Conservation (phyloP, 2,888 invertebrate species). For the Pinctada fucata region DNA sequence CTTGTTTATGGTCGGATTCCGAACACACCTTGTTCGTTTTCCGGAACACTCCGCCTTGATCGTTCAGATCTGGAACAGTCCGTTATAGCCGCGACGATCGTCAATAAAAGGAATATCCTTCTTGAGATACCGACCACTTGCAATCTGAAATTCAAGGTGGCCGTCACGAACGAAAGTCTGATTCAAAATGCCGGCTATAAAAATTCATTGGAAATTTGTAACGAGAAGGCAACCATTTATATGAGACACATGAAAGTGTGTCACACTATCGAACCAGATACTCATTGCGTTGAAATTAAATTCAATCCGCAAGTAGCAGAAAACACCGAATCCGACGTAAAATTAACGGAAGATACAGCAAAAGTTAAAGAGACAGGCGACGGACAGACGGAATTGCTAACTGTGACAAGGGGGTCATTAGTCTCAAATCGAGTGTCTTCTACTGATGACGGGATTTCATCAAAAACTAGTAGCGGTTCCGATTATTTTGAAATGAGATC, state of each 20-base stretch:
- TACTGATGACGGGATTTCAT: not conserved
- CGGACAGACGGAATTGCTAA: not conserved
- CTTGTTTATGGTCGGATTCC: slow-evolving; percentile 67
- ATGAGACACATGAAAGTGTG: slow-evolving; percentile 68
- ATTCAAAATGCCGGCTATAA: slow-evolving; percentile 52
- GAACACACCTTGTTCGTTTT: slow-evolving; percentile 64
- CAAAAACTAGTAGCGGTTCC: not conserved
- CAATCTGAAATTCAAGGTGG: slow-evolving; percentile 58
- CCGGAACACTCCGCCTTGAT: slow-evolving; percentile 63
- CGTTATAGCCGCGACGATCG: slow-evolving; percentile 63
- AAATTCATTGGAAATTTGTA: slow-evolving; percentile 58
- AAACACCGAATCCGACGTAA: not conserved
- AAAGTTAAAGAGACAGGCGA: not conserved
- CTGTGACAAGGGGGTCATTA: not conserved
- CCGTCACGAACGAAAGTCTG: slow-evolving; percentile 50
- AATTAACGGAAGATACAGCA: not conserved
- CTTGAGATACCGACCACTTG: slow-evolving; percentile 64
- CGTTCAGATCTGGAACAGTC: slow-evolving; percentile 59
- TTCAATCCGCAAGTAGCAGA: not conserved
- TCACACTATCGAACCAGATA: slow-evolving; percentile 46
- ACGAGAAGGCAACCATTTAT: slow-evolving; percentile 60
- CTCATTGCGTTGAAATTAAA: slow-evolving; percentile 7
- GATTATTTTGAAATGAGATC: slow-evolving; percentile 33
- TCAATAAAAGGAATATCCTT: slow-evolving; percentile 63
- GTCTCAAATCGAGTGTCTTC: not conserved